These are phyloP conservation scores for Eulemur albifrons DNA, from an alignment of 2,797 vertebrate species.

Conservation along the genomic window DNA sequence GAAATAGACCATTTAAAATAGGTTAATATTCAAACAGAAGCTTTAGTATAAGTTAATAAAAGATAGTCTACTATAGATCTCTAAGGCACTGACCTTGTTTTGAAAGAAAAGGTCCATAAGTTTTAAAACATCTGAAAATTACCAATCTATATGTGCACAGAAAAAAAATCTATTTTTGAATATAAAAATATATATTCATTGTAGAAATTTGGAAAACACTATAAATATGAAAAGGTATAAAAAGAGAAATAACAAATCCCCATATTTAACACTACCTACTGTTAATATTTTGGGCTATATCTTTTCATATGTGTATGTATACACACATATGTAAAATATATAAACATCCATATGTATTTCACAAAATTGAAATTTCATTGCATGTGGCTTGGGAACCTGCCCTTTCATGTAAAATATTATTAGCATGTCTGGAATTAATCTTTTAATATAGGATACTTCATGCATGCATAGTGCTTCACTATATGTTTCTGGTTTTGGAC, in stretches of 20 bases:
- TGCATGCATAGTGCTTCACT: not conserved
- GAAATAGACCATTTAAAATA: constrained; percentile 21
- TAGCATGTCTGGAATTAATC: not conserved
- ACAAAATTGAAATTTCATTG: not conserved
- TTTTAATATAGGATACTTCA: not conserved
- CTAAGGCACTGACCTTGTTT: not conserved
- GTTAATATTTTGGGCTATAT: not conserved
- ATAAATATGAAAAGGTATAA: not conserved
- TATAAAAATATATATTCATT: not conserved
- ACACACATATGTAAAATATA: not conserved
- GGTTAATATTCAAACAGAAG: not conserved
- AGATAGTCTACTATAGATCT: not conserved
- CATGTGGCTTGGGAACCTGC: not conserved
- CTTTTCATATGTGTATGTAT: not conserved
- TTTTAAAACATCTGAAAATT: constrained; percentile 34
- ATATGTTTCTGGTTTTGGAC: not conserved
- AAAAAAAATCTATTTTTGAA: not conserved
- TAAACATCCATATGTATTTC: not conserved
- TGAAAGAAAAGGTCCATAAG: not conserved
- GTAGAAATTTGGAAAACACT: not conserved
- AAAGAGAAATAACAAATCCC: not conserved
- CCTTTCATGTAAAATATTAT: not conserved
- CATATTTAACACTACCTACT: not conserved
- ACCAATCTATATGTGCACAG: not conserved
- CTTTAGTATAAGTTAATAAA: constrained; percentile 33